These are phyloP conservation scores for Rallus limicola DNA, from an alignment of 2,113 vertebrate genomes.

Conservation along the genomic window DNA sequence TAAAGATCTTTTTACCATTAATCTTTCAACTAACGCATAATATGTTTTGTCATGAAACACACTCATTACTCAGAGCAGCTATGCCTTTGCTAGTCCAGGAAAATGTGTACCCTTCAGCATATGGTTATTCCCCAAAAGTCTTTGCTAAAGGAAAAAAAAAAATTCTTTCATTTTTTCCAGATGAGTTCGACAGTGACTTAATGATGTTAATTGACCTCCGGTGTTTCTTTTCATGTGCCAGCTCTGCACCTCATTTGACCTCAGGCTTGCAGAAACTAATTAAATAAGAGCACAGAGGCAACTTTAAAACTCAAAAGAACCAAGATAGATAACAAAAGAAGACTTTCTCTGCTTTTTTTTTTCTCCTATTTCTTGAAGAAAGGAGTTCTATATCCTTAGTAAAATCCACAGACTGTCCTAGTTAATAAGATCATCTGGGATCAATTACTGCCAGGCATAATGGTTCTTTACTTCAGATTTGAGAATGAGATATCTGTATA, in stretches of 20 bases:
- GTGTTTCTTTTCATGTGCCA: conserved; percentile 48
- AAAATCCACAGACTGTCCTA: background rate
- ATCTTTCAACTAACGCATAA: background rate
- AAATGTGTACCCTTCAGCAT: background rate
- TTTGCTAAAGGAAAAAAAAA: background rate
- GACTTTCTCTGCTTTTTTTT: background rate
- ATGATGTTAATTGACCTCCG: conserved; percentile 20
- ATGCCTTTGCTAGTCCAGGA: background rate
- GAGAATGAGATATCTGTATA: background rate
- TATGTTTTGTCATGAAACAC: background rate
- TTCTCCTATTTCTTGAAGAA: background rate
- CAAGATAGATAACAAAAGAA: background rate
- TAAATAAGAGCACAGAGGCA: background rate
- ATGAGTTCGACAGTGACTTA: conserved; percentile 31
- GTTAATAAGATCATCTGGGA: conserved; percentile 37
- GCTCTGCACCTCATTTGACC: conserved; percentile 29
- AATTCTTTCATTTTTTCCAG: background rate
- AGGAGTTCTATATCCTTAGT: background rate
- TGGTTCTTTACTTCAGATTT: background rate
- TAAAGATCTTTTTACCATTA: background rate
- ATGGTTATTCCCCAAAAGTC: background rate
- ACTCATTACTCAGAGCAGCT: background rate
- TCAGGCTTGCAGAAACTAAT: conserved; percentile 43
- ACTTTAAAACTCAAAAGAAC: background rate
- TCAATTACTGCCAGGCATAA: background rate